Evolutionary conservation across 1,140 invertebrate genomes (phyloP).

Genomic region (Macrocentrus cingulum): DNA sequence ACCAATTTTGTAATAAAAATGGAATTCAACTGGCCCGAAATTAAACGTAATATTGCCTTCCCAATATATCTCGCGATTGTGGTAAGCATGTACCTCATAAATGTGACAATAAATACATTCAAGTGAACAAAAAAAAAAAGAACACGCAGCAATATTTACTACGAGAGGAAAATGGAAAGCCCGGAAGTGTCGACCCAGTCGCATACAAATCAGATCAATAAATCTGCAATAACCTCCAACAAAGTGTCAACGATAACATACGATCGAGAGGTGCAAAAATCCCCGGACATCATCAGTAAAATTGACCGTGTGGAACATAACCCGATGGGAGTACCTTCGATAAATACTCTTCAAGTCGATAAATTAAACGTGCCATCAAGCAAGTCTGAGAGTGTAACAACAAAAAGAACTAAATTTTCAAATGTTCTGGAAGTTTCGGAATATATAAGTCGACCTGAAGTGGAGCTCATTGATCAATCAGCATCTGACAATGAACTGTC

Average conservation of each 20-base stretch:
- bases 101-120: background rate
- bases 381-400: background rate
- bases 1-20: background rate
- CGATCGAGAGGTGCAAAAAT: conserved; percentile 2
- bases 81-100: conserved; percentile 1
- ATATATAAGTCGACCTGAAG: background rate
- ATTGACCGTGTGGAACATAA: background rate
- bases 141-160: background rate
- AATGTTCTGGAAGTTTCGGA: background rate
- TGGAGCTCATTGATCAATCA: background rate
- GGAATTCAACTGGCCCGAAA: conserved; percentile 22
- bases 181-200: background rate
- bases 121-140: conserved; percentile 3
- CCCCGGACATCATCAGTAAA: background rate
- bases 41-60: conserved; percentile 29
- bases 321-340: background rate
- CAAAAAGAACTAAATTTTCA: too few relatives aligned
- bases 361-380: background rate
- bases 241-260: conserved; percentile 17
- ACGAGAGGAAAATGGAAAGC: background rate
- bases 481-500: conserved; percentile 24
- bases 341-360: background rate
- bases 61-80: conserved; percentile 24
- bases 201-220: background rate
- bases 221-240: conserved; percentile 4